Base-by-base conservation (phyloP, 2,797 vertebrate species). In the Sebastes baramenuke region DNA sequence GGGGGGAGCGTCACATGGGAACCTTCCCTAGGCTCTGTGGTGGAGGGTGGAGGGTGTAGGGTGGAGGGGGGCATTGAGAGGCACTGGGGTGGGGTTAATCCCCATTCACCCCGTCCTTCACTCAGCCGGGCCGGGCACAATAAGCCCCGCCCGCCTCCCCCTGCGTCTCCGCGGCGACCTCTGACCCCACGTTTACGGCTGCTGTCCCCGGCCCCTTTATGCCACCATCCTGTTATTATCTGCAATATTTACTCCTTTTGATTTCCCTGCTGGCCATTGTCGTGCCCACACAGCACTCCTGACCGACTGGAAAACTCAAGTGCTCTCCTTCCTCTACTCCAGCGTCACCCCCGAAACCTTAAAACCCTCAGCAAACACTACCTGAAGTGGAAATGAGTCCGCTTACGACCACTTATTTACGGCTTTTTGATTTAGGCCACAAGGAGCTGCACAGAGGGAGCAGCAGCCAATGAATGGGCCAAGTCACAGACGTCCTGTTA, bases 51-150 rank as follows among this genome's bases (percentile, higher is more conserved):
- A 12, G 55, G 24, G 55, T 25, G 24, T 2, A 12, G 55, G 24
- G 58, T 46, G 6, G 70, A 81, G 82, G 82, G 82, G 85, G 78
- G 83, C 81, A 95, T 96, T 95, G 93, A 95, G 88, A 93, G 88
- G 84, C 93, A 94, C 90, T 96, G 93, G 91, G 89, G 81, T 92
- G 88, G 90, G 94, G 93, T 95, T 96, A 96, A 96, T 96, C 94
- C 94, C 87, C 87, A 94, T 96, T 96, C 95, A 95, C 78, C 87
- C 91, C 2, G 34, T 93, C 93, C 92, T 94, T 94, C 94, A 91
- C 91, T 93, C 88, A 84, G 42, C 85, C 76, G 1, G 79, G 73
- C 67, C 3, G 64, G 80, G 74, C 87, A 96, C 94, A 96, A 95
- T 94, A 89, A 93, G 81, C 82, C 89, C 87, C 83, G 65, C 89